Conservation (phyloP, 1,140 invertebrate genomes). For the Solenopsis fugax region DNA sequence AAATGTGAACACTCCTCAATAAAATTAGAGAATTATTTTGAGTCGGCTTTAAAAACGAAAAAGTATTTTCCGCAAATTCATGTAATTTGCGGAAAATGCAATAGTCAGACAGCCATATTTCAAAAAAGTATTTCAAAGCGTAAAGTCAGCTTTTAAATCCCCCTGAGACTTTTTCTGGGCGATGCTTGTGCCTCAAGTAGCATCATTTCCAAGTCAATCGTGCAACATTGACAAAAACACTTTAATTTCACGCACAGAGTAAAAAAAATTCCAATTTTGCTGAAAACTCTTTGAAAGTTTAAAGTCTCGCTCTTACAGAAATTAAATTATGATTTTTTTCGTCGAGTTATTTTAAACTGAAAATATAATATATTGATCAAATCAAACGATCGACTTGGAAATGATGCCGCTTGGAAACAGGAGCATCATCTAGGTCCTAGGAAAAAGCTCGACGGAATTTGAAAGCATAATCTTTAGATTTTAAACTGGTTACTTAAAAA, state of each 20-base stretch:
- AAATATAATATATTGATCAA: neutral
- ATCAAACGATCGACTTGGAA: neutral
- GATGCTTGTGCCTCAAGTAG: neutral
- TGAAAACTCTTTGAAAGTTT: neutral
- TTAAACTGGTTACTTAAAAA: constrained; percentile 1
- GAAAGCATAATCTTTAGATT: neutral
- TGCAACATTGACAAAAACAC: neutral
- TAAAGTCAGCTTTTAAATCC: neutral
- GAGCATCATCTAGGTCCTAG: neutral
- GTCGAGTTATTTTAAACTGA: neutral
- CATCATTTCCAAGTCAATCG: neutral
- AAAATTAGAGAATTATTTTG: too few species aligned
- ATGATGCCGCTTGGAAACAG: neutral
- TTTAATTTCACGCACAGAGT: neutral
- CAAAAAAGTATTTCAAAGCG: neutral
- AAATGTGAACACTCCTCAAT: too few species aligned
- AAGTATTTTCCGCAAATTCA: neutral
- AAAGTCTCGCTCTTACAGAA: neutral
- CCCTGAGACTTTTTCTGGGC: neutral
- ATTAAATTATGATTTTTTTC: neutral
- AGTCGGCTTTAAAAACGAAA: neutral
- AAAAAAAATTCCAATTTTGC: neutral
- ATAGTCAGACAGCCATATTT: neutral
- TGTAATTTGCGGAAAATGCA: neutral
- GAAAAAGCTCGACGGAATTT: neutral